Evolutionary conservation across 1,140 invertebrate species (phyloP), one percentile per base, ranked within the genome.

Genomic region (Euwallacea fornicatus): DNA sequence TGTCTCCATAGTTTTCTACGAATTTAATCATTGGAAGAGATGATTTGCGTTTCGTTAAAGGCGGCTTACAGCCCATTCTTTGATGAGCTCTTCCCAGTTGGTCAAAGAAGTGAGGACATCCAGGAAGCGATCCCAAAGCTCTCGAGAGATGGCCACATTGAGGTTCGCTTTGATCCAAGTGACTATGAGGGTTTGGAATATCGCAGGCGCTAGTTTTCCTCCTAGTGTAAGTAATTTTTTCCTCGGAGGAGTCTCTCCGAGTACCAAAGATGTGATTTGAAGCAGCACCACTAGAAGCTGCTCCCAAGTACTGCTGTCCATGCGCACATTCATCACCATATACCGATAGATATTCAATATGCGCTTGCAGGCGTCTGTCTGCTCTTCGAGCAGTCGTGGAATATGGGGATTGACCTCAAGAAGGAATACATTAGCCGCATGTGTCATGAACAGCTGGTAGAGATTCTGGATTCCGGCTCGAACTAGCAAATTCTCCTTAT

Each of bases 161-260:
- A 98, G 86, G 83, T 98, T 98, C 0, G 96, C 96, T 80, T 97
- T 96, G 73, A 98, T 98, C 96, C 96, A 98, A 0, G 96, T 98
- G 50, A 98, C 96, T 73, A 98, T 97, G 11, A 98, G 81, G 0
- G 97, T 99, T 87, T 98, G 90, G 78, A 95, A 98, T 73, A 98
- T 91, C 2, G 95, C 94, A 42, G 94, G 93, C 16, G 96, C 95
- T 56, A 98, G 83, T 77, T 91, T 88, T 42, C 89, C 89, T 75
- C 93, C 94, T 61, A 97, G 85, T 46, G 88, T 90, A 75, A 91
- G 89, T 73, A 91, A 87, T 82, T 91, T 91, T 71, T 88, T 88
- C 72, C 88, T 88, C 0, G 90, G 90, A 13, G 91, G 90, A 53
- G 84, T 86, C 81, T 92, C 90, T 68, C 90, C 91, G 16, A 98